Conservation (phyloP, 1,140 invertebrate genomes). For the Pseudomyrmex pallidus region DNA sequence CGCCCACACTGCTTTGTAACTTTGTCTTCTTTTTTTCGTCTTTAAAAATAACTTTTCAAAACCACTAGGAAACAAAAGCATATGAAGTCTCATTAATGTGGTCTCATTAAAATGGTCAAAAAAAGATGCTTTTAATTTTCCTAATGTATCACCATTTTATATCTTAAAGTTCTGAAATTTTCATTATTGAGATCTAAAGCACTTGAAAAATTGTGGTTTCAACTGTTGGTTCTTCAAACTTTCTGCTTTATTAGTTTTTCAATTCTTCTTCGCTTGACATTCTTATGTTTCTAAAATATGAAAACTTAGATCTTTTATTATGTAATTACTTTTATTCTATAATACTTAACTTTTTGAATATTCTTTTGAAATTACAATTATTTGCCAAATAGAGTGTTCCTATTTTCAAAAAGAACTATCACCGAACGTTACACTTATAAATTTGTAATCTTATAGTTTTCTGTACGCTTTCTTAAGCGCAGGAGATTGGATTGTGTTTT, state of each 20-base stretch:
- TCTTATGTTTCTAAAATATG: neutral
- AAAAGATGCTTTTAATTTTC: conserved; percentile 2
- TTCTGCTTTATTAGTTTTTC: neutral
- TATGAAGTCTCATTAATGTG: conserved; percentile 9
- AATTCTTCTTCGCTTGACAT: neutral
- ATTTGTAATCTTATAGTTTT: neutral
- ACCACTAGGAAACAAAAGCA: conserved; percentile 1
- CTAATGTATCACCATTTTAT: neutral
- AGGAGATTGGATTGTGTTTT: neutral
- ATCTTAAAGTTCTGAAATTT: neutral
- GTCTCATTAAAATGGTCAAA: neutral
- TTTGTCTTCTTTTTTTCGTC: conserved; percentile 13
- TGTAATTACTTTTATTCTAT: neutral
- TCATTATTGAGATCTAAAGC: neutral
- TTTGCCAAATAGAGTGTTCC: neutral
- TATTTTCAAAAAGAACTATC: neutral
- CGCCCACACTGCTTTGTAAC: neutral
- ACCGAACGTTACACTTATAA: neutral
- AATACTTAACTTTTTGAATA: neutral
- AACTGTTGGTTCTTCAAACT: neutral
- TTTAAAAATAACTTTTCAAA: conserved; percentile 33
- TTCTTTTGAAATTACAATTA: neutral
- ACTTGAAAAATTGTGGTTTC: neutral
- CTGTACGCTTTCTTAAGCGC: neutral
- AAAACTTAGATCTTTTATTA: neutral